Evolutionary conservation across 2,888 invertebrate genomes (phyloP).

Genomic region (Aquatica leii): DNA sequence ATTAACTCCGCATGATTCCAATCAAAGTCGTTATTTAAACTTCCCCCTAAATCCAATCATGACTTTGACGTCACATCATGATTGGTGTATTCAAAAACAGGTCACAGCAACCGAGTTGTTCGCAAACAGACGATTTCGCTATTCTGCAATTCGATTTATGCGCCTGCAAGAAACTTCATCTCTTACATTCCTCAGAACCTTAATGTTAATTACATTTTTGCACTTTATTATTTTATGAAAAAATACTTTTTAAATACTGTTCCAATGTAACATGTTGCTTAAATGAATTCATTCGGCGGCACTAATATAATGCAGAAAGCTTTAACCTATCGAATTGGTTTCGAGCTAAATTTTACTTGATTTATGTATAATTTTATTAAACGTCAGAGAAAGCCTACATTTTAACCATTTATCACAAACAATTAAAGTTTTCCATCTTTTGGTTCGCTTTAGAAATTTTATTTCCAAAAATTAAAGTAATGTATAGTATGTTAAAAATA

Average conservation of each 20-base stretch:
- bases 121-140: conserved; percentile 26
- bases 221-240: neutral
- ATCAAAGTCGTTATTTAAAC: conserved; percentile 38
- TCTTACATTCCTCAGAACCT: neutral
- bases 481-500: conserved; percentile 10
- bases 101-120: conserved; percentile 26
- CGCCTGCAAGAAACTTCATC: conserved; percentile 22
- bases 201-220: too few relatives aligned
- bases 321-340: too few relatives aligned
- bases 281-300: too few relatives aligned
- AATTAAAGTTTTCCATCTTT: too few relatives aligned
- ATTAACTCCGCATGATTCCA: conserved; percentile 40
- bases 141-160: conserved; percentile 25
- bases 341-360: neutral
- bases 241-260: neutral
- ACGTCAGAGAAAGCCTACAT: too few relatives aligned
- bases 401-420: too few relatives aligned
- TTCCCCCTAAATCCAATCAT: conserved; percentile 35
- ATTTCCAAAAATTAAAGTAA: conserved; percentile 8
- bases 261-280: neutral
- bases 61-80: conserved; percentile 38
- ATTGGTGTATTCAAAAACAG: conserved; percentile 36
- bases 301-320: too few relatives aligned
- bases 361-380: neutral
- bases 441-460: neutral